Evolutionary conservation across 2,113 vertebrate species (phyloP).

Genomic region (Nettapus auritus): DNA sequence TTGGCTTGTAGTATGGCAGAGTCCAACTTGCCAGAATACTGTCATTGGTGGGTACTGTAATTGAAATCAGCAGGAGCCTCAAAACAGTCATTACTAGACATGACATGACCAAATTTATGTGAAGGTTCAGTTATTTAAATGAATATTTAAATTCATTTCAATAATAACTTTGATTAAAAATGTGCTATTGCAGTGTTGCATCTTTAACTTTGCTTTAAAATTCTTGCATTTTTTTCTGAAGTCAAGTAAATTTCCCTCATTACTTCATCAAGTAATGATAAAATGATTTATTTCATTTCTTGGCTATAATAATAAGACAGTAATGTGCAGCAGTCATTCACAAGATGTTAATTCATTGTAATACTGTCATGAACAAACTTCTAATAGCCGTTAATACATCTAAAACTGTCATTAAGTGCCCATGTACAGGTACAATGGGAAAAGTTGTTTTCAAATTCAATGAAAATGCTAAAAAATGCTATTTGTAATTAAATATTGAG

Average conservation of each 20-base stretch:
- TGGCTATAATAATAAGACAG: not conserved
- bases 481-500: constrained; percentile 79
- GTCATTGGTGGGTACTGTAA: not conserved
- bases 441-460: constrained; percentile 36
- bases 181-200: not conserved
- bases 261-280: not conserved
- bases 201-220: not conserved
- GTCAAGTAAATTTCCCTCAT: not conserved
- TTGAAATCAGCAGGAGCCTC: not conserved
- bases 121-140: not conserved
- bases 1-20: not conserved
- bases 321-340: not conserved
- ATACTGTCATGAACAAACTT: not conserved
- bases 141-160: not conserved
- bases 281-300: not conserved
- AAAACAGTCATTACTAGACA: not conserved
- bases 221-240: not conserved
- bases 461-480: constrained; percentile 45
- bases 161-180: not conserved
- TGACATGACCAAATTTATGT: not conserved
- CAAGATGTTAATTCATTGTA: not conserved
- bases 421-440: not conserved
- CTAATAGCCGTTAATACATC: not conserved
- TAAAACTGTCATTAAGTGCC: constrained; percentile 8
- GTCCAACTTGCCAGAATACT: not conserved